Evolutionary conservation across 2,113 vertebrate species (phyloP).

Genomic region (Girardinichthys multiradiatus): DNA sequence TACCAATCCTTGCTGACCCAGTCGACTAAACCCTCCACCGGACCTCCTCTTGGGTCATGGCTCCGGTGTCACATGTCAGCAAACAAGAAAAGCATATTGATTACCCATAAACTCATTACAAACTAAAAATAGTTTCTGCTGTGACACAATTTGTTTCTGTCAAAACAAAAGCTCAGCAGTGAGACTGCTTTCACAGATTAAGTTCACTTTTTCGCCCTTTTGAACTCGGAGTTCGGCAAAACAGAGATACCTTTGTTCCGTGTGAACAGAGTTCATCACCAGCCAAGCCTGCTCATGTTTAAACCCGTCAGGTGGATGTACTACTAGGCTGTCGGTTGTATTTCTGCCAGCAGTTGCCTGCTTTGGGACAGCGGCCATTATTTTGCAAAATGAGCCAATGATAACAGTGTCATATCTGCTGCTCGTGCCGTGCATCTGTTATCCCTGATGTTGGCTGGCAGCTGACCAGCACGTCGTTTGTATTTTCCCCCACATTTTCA

Average conservation of each 20-base stretch:
- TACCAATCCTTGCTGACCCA: constrained; percentile 29
- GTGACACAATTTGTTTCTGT: constrained; percentile 56
- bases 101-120: constrained; percentile 73
- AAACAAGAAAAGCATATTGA: constrained; percentile 56
- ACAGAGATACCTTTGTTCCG: not conserved
- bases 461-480: constrained; percentile 31
- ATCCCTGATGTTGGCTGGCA: constrained; percentile 50
- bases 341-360: constrained; percentile 11
- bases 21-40: constrained; percentile 27
- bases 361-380: constrained; percentile 35
- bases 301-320: constrained; percentile 2
- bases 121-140: constrained; percentile 27
- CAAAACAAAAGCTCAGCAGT: constrained; percentile 50
- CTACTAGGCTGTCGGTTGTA: not conserved
- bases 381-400: constrained; percentile 35
- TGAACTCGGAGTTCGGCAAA: constrained; percentile 37
- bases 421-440: constrained; percentile 50
- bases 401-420: constrained; percentile 42
- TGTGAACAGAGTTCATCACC: not conserved
- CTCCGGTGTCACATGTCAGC: constrained; percentile 44
- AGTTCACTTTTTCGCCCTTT: constrained; percentile 27
- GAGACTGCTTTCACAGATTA: constrained; percentile 32
- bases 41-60: constrained; percentile 39
- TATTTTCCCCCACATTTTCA: constrained; percentile 10
- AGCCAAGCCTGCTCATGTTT: not conserved